A percentile compares a stretch with the other conserved stretches of the same genome.
These are phyloP conservation scores for Cyclophora punctaria DNA, from an alignment of 2,888 invertebrate species.

Conservation along the genomic window DNA sequence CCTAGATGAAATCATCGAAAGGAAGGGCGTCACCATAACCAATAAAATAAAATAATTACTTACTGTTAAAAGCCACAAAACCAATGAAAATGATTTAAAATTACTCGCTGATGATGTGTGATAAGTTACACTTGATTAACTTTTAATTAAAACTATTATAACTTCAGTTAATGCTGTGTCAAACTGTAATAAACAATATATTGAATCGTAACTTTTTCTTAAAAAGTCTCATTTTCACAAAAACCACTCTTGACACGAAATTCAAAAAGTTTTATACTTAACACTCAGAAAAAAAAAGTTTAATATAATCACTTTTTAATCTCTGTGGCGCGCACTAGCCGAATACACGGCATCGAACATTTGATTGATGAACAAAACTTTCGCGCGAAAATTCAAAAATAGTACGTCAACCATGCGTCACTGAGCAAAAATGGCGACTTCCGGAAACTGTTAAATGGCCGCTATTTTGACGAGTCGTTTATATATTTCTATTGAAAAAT, in stretches of 20 bases:
- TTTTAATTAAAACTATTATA: background rate
- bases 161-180: background rate
- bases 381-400: slow-evolving; percentile 54
- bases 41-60: too few species aligned
- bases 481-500: slow-evolving; percentile 68
- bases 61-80: too few species aligned
- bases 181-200: slow-evolving; percentile 35
- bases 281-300: slow-evolving; percentile 7
- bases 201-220: slow-evolving; percentile 69
- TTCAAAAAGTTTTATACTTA: slow-evolving; percentile 9
- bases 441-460: slow-evolving; percentile 43
- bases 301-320: too few species aligned
- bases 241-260: slow-evolving; percentile 45
- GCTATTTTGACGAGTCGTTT: slow-evolving; percentile 61
- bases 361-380: slow-evolving; percentile 40
- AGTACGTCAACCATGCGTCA: slow-evolving; percentile 38
- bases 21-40: too few species aligned
- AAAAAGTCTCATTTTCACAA: slow-evolving; percentile 68
- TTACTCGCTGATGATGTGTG: background rate
- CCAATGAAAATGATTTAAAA: background rate
- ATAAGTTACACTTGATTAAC: background rate
- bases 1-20: too few species aligned
- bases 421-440: slow-evolving; percentile 42
- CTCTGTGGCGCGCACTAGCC: slow-evolving; percentile 22
- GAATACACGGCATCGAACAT: slow-evolving; percentile 29